Evolutionary conservation across 2,797 vertebrate species (phyloP).

Genomic region (Enteromius unitaeniatus): DNA sequence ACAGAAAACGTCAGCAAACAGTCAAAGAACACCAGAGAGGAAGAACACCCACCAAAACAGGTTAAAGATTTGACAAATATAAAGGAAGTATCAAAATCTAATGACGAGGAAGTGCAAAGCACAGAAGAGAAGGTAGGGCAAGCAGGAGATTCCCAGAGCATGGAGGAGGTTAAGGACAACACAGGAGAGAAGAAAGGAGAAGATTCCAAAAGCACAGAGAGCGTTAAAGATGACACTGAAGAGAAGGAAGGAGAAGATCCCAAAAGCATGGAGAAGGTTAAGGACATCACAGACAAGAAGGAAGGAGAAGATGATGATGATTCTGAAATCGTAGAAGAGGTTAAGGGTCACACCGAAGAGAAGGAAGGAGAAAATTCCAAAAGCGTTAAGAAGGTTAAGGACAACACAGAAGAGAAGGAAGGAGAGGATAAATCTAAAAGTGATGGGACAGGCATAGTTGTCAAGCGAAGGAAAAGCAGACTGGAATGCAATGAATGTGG

Average conservation of each 20-base stretch:
- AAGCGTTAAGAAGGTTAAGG: neutral
- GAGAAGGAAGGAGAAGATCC: slow-evolving; percentile 3
- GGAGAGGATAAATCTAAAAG: slow-evolving; percentile 24
- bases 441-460: slow-evolving; percentile 18
- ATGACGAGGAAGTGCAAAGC: slow-evolving; percentile 10
- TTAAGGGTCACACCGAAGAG: neutral
- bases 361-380: slow-evolving; percentile 17
- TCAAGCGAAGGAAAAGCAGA: slow-evolving; percentile 67
- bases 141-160: neutral
- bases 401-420: slow-evolving; percentile 27
- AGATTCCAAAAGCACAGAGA: neutral
- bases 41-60: slow-evolving; percentile 5
- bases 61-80: slow-evolving; percentile 33
- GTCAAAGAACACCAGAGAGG: neutral
- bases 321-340: neutral
- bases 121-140: neutral
- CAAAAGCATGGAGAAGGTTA: neutral
- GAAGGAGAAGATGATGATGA: slow-evolving; percentile 7
- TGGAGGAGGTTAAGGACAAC: slow-evolving; percentile 4
- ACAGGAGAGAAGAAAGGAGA: slow-evolving; percentile 22
- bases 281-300: neutral
- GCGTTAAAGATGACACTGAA: neutral
- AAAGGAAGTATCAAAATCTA: slow-evolving; percentile 37
- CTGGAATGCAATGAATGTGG: slow-evolving; percentile 81
- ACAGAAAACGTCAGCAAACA: slow-evolving; percentile 12